Conservation (phyloP, 2,797 vertebrate species). For the Cuculus canorus region DNA sequence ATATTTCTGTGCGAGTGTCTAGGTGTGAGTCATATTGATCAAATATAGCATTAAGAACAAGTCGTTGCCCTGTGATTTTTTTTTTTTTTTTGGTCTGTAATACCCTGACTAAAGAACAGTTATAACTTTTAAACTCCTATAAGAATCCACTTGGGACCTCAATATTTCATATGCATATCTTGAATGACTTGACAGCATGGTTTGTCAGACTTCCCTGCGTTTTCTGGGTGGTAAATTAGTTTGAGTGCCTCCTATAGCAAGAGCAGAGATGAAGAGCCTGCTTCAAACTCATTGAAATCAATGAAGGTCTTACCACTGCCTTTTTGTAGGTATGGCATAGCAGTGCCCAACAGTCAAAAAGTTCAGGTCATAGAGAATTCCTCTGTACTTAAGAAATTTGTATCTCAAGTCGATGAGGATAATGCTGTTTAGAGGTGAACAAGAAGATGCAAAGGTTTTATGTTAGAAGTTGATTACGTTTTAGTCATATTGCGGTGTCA, state of each 20-base stretch:
- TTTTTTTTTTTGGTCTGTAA: neutral
- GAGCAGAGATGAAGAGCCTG: neutral
- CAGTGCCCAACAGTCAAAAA: neutral
- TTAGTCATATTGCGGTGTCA: neutral
- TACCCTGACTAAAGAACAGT: neutral
- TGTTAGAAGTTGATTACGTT: neutral
- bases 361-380: neutral
- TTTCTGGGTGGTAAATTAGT: neutral
- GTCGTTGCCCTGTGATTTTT: neutral
- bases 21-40: neutral
- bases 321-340: neutral
- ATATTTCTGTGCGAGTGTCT: neutral
- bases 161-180: neutral
- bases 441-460: neutral
- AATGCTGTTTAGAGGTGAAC: neutral
- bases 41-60: neutral
- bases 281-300: neutral
- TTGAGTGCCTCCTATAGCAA: neutral
- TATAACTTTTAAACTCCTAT: neutral
- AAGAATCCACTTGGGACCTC: neutral
- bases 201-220: neutral
- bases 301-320: neutral
- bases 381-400: neutral
- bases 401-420: neutral
- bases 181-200: neutral